A percentile compares a stretch with the other conserved stretches of the same genome.
These are phyloP conservation scores for Ostrea denselamellosa DNA, from an alignment of 1,140 invertebrate genomes.

Conservation along the genomic window DNA sequence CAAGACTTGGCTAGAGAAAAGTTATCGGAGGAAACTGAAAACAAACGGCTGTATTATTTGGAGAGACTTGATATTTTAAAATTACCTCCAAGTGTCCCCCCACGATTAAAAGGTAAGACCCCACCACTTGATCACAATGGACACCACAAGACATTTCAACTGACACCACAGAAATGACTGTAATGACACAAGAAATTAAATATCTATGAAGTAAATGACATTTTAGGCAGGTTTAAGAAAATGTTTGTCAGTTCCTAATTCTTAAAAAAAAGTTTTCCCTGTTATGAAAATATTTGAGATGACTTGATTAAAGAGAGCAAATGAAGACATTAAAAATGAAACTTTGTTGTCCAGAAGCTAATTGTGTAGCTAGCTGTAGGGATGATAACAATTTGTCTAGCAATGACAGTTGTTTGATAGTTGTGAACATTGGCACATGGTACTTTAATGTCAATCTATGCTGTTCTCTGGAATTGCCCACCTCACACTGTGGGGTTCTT, in stretches of 20 bases:
- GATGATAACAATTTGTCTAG: background rate
- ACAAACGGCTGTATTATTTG: constrained; percentile 66
- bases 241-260: background rate
- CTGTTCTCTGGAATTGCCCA: background rate
- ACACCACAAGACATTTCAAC: background rate
- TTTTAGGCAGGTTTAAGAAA: background rate
- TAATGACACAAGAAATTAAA: constrained; percentile 33
- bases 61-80: constrained; percentile 70
- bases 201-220: background rate
- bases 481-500: background rate
- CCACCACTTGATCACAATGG: background rate
- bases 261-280: background rate
- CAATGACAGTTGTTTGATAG: background rate
- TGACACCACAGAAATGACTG: background rate
- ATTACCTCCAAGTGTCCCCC: constrained; percentile 69
- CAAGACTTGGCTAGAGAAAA: constrained; percentile 61
- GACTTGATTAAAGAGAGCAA: background rate
- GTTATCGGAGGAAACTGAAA: constrained; percentile 64
- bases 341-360: constrained; percentile 22
- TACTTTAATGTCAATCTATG: background rate
- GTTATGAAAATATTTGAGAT: background rate
- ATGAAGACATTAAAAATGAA: constrained; percentile 31
- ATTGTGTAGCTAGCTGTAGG: background rate
- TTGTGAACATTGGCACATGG: background rate
- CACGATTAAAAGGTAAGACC: constrained; percentile 61